Conservation (phyloP, 2,888 invertebrate species). For the Villa cingulata region DNA sequence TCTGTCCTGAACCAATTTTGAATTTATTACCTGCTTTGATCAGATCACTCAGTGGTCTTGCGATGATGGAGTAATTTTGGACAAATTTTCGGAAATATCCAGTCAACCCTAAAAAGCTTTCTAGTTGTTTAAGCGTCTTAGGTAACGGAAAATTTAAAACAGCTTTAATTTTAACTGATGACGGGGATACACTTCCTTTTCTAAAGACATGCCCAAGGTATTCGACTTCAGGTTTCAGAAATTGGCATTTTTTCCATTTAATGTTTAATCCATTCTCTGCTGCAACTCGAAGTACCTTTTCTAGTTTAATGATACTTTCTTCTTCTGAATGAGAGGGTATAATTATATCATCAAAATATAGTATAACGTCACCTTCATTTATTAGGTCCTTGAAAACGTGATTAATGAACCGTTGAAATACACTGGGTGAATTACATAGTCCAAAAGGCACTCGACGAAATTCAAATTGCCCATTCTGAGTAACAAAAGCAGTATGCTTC, state of each 20-base stretch:
- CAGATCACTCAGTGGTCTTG: constrained; percentile 1
- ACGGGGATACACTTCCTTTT: too few relatives aligned
- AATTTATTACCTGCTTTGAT: too few relatives aligned
- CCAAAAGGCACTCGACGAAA: constrained; percentile 30
- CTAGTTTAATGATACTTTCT: neutral
- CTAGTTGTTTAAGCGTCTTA: too few relatives aligned
- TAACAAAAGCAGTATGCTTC: too few relatives aligned
- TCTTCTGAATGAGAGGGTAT: neutral
- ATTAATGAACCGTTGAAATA: constrained; percentile 20
- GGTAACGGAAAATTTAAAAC: too few relatives aligned
- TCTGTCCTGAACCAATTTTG: too few relatives aligned
- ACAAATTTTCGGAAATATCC: too few relatives aligned
- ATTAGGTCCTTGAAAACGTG: constrained; percentile 5
- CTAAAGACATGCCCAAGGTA: constrained; percentile 15
- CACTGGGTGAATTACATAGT: constrained; percentile 24
- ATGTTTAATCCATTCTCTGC: constrained; percentile 9
- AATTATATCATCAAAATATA: constrained; percentile 5
- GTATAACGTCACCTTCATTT: neutral
- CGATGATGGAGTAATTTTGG: neutral
- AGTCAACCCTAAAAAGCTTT: too few relatives aligned
- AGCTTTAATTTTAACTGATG: too few relatives aligned
- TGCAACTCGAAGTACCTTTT: constrained; percentile 10
- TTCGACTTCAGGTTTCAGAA: constrained; percentile 9
- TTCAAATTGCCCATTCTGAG: constrained; percentile 25
- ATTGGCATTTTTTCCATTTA: constrained; percentile 13